These are phyloP conservation scores for Calliphora vicina DNA, from an alignment of 1,140 invertebrate species.

Conservation along the genomic window DNA sequence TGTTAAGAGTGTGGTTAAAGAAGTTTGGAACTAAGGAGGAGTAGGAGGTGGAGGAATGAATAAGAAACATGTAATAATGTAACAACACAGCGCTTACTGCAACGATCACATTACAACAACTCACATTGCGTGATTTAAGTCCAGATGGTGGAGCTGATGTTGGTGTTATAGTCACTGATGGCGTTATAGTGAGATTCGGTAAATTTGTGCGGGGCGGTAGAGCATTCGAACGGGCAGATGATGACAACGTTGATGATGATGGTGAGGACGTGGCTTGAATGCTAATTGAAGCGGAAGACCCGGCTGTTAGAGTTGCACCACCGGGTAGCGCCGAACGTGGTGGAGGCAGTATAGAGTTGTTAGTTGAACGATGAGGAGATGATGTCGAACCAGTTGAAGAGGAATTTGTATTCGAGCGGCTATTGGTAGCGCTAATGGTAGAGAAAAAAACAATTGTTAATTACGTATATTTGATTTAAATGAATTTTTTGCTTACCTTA, in stretches of 20 bases:
- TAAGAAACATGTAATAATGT: constrained; percentile 5
- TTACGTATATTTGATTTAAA: neutral
- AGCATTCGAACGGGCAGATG: constrained; percentile 51
- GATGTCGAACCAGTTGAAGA: constrained; percentile 48
- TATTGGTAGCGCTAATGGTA: constrained; percentile 48
- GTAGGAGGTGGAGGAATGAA: neutral
- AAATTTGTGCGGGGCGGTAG: constrained; percentile 58
- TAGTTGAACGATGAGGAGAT: constrained; percentile 45
- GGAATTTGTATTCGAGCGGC: constrained; percentile 48
- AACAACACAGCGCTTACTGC: constrained; percentile 61
- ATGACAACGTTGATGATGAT: constrained; percentile 39
- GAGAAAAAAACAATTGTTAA: neutral
- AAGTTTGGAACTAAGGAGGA: neutral
- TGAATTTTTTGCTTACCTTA: constrained; percentile 47
- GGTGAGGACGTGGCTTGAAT: constrained; percentile 45
- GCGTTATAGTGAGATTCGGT: constrained; percentile 70
- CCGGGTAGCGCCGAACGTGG: constrained; percentile 65
- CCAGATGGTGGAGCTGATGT: constrained; percentile 71
- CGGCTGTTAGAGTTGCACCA: constrained; percentile 68
- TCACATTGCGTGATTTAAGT: constrained; percentile 66
- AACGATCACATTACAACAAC: constrained; percentile 63
- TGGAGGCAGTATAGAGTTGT: constrained; percentile 56
- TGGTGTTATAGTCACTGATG: constrained; percentile 74
- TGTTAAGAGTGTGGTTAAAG: neutral
- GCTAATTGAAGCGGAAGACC: constrained; percentile 45